phyloP scores from a whole-genome alignment of 2,797 vertebrate genomes.

The Thaleichthys pacificus region DNA sequence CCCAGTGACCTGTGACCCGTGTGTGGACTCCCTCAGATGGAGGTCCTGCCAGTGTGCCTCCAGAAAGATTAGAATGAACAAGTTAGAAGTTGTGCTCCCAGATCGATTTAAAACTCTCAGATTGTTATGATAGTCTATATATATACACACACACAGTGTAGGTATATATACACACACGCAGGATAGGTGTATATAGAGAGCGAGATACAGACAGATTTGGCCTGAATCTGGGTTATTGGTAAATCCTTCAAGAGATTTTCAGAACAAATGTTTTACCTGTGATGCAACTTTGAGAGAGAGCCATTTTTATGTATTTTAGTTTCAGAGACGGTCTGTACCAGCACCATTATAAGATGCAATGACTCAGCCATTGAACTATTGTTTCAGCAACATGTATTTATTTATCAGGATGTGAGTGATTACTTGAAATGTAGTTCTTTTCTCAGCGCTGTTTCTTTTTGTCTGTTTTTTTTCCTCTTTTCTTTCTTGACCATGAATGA shows the following conservation, averaged over 20 bases:
- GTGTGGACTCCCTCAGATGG: too few species aligned
- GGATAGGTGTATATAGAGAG: neutral
- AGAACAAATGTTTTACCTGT: constrained; percentile 35
- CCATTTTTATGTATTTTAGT: constrained; percentile 47
- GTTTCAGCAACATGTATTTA: constrained; percentile 78
- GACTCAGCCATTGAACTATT: constrained; percentile 67
- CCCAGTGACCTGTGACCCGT: too few species aligned
- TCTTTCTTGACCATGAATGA: constrained; percentile 46
- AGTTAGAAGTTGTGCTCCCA: too few species aligned
- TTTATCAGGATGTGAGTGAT: constrained; percentile 68
- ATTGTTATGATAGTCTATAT: too few species aligned
- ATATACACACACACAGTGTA: neutral
- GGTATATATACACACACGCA: neutral
- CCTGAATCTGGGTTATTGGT: too few species aligned
- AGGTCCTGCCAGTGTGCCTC: too few species aligned
- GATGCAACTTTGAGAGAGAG: constrained; percentile 49
- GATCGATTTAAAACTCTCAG: too few species aligned
- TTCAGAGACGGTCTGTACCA: constrained; percentile 51
- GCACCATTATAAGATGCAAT: constrained; percentile 67
- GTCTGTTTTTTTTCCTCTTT: constrained; percentile 51
- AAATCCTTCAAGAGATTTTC: too few species aligned
- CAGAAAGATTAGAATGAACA: too few species aligned
- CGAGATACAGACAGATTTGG: constrained; percentile 30
- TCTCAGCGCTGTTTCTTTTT: constrained; percentile 67
- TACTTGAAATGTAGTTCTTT: constrained; percentile 37